phyloP scores from a whole-genome alignment of 2,797 vertebrate genomes.

The Monodelphis domestica region DNA sequence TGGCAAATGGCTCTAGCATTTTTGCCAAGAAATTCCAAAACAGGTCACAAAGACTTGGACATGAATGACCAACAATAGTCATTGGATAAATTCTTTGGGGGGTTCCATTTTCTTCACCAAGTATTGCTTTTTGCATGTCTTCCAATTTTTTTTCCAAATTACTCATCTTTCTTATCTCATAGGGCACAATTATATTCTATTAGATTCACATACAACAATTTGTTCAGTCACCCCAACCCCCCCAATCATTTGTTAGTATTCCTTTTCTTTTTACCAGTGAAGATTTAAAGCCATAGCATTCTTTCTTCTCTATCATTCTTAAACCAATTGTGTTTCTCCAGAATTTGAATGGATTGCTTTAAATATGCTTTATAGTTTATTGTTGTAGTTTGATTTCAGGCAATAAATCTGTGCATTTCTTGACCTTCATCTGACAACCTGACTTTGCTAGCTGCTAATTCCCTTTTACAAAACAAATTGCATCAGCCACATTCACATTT shows the following conservation, averaged over 20 bases:
- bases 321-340: slow-evolving; percentile 33
- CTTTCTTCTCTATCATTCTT: slow-evolving; percentile 37
- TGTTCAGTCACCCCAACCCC: background rate
- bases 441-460: slow-evolving; percentile 85
- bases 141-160: background rate
- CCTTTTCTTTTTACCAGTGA: background rate
- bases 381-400: slow-evolving; percentile 20
- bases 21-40: too few relatives aligned
- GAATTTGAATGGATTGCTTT: slow-evolving; percentile 24
- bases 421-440: slow-evolving; percentile 81
- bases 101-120: background rate
- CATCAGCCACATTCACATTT: slow-evolving; percentile 82
- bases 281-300: slow-evolving; percentile 15
- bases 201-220: background rate
- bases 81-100: background rate
- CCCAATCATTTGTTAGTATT: background rate
- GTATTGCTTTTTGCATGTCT: background rate
- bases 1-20: too few relatives aligned
- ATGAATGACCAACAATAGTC: too few relatives aligned
- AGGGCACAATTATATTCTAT: background rate
- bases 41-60: too few relatives aligned
- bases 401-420: slow-evolving; percentile 77
- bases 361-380: background rate
- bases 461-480: slow-evolving; percentile 86
- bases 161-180: background rate